Evolutionary conservation across 2,888 invertebrate genomes (phyloP), one percentile per base, ranked within the genome.

Genomic region (Aricia artaxerxes): DNA sequence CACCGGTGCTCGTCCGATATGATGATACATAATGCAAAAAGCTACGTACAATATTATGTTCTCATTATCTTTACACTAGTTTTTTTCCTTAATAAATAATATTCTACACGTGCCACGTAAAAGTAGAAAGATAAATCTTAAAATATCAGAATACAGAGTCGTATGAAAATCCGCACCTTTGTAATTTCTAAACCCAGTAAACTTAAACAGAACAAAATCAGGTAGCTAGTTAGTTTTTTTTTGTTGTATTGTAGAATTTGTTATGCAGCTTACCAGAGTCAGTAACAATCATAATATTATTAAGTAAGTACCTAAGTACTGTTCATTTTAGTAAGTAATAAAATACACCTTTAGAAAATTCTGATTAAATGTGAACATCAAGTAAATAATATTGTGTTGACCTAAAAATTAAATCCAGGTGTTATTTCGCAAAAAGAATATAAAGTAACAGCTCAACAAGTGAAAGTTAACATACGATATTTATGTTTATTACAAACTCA

Each of bases 1-100:
- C 81, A 82, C 80, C 80, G 81, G 83, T 83, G 83, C 49, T 83
- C 84, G 84, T 85, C 84, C 83, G 83, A 84, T 24, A 24, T 24
- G 24, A 24, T 24, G 24, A 24, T 24, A 24, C 24, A 24, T 24
- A 24, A 24, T 35, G 35, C 35, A 35, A 35, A 35, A 2, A 44
- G 44, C 44, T 44, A 9, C 9, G 44, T 44, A 44, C 44, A 44
- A 44, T 44, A 7, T 44, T 44, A 44, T 44, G 9, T 44, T 44
- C 9, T 44, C 44, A 7, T 44, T 44, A 44, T 44, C 44, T 44
- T 44, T 44, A 7, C 7, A 44, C 7, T 44, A 9, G 44, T 44
- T 44, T 44, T 44, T 44, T 44, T 44, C 44, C 44, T 40, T 6
- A 40, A 40, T 7, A 40, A 40, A 40, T 40, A 40, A 44, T 44